Conservation (phyloP, 2,888 invertebrate species). For the Sepiola atlantica region DNA sequence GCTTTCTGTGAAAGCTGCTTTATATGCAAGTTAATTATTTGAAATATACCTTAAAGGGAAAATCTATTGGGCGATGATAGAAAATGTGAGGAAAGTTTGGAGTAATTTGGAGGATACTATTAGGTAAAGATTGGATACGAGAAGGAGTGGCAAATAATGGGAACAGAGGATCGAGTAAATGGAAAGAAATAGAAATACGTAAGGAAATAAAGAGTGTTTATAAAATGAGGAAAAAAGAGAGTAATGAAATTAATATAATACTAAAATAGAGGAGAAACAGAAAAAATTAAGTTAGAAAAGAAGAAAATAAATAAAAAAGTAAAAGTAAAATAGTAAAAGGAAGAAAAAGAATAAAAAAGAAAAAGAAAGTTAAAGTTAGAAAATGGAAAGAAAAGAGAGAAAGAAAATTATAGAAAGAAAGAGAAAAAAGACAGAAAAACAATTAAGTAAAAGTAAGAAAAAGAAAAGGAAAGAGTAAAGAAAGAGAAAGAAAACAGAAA, state of each 20-base stretch:
- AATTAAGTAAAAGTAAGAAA: too few species aligned
- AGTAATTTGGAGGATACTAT: too few species aligned
- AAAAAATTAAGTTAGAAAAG: too few species aligned
- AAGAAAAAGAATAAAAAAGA: background rate
- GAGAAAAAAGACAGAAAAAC: too few species aligned
- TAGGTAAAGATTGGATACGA: background rate
- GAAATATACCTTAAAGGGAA: background rate
- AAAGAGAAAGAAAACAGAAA: background rate
- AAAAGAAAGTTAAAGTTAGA: too few species aligned
- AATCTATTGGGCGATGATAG: background rate
- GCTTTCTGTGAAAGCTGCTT: background rate
- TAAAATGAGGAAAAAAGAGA: background rate
- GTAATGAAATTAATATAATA: background rate
- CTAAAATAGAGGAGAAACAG: background rate
- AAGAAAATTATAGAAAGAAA: too few species aligned
- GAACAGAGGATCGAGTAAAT: background rate
- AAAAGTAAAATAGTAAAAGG: background rate
- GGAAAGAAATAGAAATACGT: background rate
- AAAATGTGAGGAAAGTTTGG: too few species aligned
- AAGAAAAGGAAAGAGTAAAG: background rate
- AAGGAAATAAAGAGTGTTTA: background rate
- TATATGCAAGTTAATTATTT: background rate
- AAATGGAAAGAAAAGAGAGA: too few species aligned
- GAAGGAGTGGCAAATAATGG: background rate
- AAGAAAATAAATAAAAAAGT: background rate